These are phyloP conservation scores for Papilio machaon DNA, from an alignment of 1,140 invertebrate genomes.

Conservation along the genomic window DNA sequence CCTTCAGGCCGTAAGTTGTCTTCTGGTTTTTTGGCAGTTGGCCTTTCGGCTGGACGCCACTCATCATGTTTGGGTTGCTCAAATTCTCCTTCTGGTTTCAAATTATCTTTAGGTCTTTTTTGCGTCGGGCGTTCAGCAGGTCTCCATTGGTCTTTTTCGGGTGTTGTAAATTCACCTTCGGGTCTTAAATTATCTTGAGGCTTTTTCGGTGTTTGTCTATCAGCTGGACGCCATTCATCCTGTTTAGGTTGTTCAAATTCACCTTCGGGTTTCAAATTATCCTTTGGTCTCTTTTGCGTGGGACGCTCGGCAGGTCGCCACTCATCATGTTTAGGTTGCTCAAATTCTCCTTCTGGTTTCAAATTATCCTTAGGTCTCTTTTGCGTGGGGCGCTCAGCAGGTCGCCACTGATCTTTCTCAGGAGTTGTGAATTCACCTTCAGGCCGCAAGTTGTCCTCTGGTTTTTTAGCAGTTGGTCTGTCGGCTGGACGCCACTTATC, in stretches of 20 bases:
- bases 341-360: conserved; percentile 84
- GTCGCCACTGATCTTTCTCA: conserved; percentile 64
- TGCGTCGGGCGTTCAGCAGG: conserved; percentile 36
- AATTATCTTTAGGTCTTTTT: no score
- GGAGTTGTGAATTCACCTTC: conserved; percentile 85
- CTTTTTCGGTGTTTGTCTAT: conserved; percentile 65
- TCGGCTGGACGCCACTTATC: conserved; percentile 69
- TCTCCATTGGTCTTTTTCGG: conserved; percentile 60
- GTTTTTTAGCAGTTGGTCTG: conserved; percentile 76
- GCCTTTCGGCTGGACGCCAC: no score
- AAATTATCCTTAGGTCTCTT: conserved; percentile 83
- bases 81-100: no score
- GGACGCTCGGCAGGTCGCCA: conserved; percentile 81
- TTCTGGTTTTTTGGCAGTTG: no score
- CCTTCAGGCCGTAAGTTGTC: no score
- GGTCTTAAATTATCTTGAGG: conserved; percentile 77
- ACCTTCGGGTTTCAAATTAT: no score
- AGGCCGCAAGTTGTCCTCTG: conserved; percentile 84
- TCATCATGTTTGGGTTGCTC: no score
- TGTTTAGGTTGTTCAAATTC: no score
- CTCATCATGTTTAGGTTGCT: conserved; percentile 74
- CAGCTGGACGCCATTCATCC: conserved; percentile 66
- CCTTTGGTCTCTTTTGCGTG: conserved; percentile 76
- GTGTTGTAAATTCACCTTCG: conserved; percentile 79
- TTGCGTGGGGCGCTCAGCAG: conserved; percentile 75